These are phyloP conservation scores for Tenthredo mesomela DNA, from an alignment of 2,888 invertebrate species.

Conservation along the genomic window DNA sequence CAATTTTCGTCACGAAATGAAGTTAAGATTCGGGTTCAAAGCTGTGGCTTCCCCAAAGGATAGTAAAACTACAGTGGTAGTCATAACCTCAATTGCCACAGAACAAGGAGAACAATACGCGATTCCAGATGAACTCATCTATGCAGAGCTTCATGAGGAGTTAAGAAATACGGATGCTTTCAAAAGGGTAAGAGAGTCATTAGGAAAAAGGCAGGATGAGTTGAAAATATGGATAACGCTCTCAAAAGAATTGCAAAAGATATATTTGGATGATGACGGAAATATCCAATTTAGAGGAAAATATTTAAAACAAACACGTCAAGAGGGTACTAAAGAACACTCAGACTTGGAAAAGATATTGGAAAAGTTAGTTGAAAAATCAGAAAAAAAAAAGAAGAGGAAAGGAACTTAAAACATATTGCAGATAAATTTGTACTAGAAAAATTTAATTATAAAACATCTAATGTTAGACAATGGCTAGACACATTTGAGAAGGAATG, in stretches of 20 bases:
- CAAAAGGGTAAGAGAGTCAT: conserved; percentile 54
- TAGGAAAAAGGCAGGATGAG: conserved; percentile 52
- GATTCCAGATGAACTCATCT: conserved; percentile 53
- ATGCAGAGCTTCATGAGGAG: conserved; percentile 52
- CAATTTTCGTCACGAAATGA: conserved; percentile 55
- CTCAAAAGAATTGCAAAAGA: conserved; percentile 46
- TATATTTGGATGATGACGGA: conserved; percentile 55
- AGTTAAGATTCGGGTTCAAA: conserved; percentile 53
- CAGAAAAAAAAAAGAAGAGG: conserved; percentile 53
- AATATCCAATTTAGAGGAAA: conserved; percentile 54
- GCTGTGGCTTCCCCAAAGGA: conserved; percentile 56
- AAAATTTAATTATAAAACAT: conserved; percentile 57
- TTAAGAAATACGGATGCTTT: conserved; percentile 49
- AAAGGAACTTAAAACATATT: conserved; percentile 55
- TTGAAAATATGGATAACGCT: conserved; percentile 53
- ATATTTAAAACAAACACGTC: conserved; percentile 53
- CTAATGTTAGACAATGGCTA: conserved; percentile 57
- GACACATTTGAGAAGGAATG: conserved; percentile 58
- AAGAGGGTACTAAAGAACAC: conserved; percentile 44
- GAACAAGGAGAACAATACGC: conserved; percentile 54
- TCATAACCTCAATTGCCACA: conserved; percentile 55
- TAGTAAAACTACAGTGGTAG: conserved; percentile 45
- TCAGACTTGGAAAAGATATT: conserved; percentile 51
- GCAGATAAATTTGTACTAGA: conserved; percentile 55
- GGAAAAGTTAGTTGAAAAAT: conserved; percentile 48